Evolutionary conservation across 2,113 vertebrate species (phyloP).

Genomic region (Trochalopteron elliotii): DNA sequence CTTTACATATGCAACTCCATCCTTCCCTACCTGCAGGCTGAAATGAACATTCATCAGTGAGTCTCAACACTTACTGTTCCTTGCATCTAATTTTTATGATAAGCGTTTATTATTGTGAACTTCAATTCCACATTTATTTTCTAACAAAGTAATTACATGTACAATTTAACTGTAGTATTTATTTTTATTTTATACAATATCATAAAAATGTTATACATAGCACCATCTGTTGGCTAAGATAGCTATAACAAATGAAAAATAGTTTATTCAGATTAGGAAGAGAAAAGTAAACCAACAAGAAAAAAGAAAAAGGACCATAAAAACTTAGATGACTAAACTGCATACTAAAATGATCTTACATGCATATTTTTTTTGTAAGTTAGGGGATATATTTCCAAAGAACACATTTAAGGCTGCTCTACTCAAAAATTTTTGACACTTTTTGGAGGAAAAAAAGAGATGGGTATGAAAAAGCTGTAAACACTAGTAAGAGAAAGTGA

Average conservation of each 20-base stretch:
- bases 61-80: constrained; percentile 25
- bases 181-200: constrained; percentile 52
- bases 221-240: constrained; percentile 75
- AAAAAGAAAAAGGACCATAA: background rate
- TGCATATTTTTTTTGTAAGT: background rate
- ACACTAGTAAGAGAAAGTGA: background rate
- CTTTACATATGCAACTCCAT: background rate
- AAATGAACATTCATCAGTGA: constrained; percentile 35
- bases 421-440: background rate
- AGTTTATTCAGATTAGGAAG: constrained; percentile 50
- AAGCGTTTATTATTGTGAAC: constrained; percentile 45
- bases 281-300: background rate
- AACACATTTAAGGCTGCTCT: background rate
- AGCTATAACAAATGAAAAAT: constrained; percentile 68
- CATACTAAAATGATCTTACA: background rate
- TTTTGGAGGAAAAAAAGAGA: background rate
- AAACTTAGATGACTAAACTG: background rate
- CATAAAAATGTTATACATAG: constrained; percentile 72
- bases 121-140: constrained; percentile 43
- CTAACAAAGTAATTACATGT: constrained; percentile 61
- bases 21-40: constrained; percentile 9
- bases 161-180: constrained; percentile 52
- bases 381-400: background rate
- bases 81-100: constrained; percentile 28
- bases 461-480: background rate